Evolutionary conservation across 2,797 vertebrate genomes (phyloP).

Genomic region (Lithobates sylvaticus): DNA sequence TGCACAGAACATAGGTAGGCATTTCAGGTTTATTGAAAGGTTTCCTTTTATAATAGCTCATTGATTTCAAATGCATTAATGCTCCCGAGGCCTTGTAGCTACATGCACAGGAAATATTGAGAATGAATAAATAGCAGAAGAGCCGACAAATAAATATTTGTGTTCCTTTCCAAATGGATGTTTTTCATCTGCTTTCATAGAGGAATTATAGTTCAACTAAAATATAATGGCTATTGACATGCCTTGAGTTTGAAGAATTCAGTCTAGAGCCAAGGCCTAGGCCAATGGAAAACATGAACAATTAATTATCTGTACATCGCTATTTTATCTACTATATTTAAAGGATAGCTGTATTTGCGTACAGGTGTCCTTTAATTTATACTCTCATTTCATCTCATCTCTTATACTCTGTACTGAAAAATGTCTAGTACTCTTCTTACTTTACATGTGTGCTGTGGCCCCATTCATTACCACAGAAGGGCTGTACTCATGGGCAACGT

Average conservation of each 20-base stretch:
- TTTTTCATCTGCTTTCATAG: constrained; percentile 39
- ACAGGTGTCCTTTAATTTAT: no score
- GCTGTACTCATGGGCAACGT: no score
- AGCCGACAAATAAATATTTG: constrained; percentile 36
- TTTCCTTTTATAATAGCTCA: constrained; percentile 35
- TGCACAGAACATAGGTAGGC: constrained; percentile 41
- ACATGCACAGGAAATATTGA: constrained; percentile 32
- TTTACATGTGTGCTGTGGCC: no score
- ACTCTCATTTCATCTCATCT: no score
- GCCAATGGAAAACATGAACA: no score
- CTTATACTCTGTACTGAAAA: no score
- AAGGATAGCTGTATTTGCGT: no score
- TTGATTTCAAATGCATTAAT: constrained; percentile 51
- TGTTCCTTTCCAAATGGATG: constrained; percentile 43
- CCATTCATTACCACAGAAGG: no score
- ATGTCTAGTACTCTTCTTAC: no score
- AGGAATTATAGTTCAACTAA: constrained; percentile 17
- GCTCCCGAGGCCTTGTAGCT: constrained; percentile 43
- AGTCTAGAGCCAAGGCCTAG: neutral
- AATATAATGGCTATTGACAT: constrained; percentile 1
- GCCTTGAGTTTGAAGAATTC: neutral
- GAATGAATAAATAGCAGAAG: constrained; percentile 12
- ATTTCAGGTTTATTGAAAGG: constrained; percentile 34
- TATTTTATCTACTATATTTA: neutral
- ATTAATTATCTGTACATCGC: no score